These are phyloP conservation scores for Epinotia demarniana DNA, from an alignment of 2,888 invertebrate genomes.

Conservation along the genomic window DNA sequence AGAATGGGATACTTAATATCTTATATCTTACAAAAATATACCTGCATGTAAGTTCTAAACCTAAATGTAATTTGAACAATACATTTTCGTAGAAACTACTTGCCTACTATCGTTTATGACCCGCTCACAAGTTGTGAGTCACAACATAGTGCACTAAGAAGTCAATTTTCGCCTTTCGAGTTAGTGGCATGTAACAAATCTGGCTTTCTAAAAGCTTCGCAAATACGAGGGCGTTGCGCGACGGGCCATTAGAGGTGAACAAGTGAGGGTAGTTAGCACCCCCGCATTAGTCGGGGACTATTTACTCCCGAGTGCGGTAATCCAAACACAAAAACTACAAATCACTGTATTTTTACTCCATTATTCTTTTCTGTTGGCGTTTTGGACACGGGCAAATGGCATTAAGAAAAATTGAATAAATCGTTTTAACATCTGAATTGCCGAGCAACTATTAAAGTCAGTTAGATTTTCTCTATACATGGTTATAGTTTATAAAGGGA, in stretches of 20 bases:
- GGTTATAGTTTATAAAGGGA: too few species aligned
- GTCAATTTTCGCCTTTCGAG: neutral
- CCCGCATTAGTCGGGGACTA: conserved; percentile 47
- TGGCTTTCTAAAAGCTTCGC: conserved; percentile 41
- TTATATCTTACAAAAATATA: neutral
- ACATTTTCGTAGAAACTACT: neutral
- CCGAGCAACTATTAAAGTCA: neutral
- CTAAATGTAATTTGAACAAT: neutral
- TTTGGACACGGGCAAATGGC: neutral
- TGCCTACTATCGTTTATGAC: neutral
- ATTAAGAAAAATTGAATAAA: neutral
- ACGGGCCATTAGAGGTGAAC: conserved; percentile 41
- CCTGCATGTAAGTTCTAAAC: neutral
- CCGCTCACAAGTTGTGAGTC: neutral
- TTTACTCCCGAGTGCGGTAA: conserved; percentile 45
- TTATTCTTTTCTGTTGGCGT: neutral
- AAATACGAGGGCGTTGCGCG: conserved; percentile 33
- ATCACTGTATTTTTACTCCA: conserved; percentile 27
- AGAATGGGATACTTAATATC: neutral
- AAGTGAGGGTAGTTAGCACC: conserved; percentile 48
- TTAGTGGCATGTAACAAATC: conserved; percentile 46
- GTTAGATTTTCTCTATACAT: too few species aligned
- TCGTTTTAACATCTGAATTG: neutral
- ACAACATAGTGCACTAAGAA: neutral
- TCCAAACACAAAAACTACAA: conserved; percentile 40